Conservation (phyloP, 1,140 invertebrate species). For the Fopius arisanus region DNA sequence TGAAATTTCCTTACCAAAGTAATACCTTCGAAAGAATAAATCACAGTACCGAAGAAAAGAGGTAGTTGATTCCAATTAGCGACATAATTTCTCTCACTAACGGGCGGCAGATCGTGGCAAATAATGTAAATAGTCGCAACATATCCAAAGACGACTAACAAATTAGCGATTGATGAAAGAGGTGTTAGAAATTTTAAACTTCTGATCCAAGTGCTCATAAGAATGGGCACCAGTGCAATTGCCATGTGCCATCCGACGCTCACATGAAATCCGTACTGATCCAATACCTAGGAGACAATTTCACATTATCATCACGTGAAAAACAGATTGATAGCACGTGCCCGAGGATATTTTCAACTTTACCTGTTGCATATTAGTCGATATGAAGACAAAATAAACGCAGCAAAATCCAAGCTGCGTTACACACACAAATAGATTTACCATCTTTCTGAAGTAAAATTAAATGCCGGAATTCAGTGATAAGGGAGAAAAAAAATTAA, state of each 20-base stretch:
- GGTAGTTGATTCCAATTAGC: slow-evolving; percentile 70
- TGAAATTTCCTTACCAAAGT: slow-evolving; percentile 70
- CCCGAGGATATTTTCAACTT: slow-evolving; percentile 23
- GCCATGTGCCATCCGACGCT: slow-evolving; percentile 76
- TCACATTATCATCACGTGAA: neutral
- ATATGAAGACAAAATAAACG: slow-evolving; percentile 93
- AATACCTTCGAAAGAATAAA: slow-evolving; percentile 84
- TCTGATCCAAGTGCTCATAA: slow-evolving; percentile 77
- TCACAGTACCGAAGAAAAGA: slow-evolving; percentile 79
- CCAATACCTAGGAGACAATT: slow-evolving; percentile 66
- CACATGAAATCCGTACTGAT: slow-evolving; percentile 68
- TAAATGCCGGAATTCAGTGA: slow-evolving; percentile 15
- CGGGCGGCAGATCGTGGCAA: slow-evolving; percentile 71
- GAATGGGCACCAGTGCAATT: slow-evolving; percentile 74
- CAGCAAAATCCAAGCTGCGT: slow-evolving; percentile 96
- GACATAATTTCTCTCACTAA: slow-evolving; percentile 65
- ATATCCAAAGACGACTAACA: slow-evolving; percentile 73
- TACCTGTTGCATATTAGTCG: slow-evolving; percentile 81
- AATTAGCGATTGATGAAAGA: slow-evolving; percentile 76
- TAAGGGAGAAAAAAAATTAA: slow-evolving; percentile 1
- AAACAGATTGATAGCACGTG: neutral
- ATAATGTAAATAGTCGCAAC: slow-evolving; percentile 77
- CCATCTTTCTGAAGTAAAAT: slow-evolving; percentile 65
- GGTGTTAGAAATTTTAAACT: slow-evolving; percentile 80
- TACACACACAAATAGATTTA: slow-evolving; percentile 84